phyloP scores from a whole-genome alignment of 2,797 vertebrate species.

The Rhinichthys osculus region DNA sequence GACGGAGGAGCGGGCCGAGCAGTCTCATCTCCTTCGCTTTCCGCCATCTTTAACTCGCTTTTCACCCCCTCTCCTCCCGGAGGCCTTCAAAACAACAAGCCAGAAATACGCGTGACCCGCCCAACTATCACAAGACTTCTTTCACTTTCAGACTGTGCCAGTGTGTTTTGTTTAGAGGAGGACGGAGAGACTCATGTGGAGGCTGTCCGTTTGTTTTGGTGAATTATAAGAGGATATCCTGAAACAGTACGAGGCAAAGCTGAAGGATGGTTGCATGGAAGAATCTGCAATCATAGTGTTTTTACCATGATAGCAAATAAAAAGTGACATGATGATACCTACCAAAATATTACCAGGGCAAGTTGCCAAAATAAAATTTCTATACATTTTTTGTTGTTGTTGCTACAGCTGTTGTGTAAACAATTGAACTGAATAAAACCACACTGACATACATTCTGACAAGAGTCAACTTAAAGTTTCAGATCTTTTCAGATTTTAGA shows the following conservation, averaged over 20 bases:
- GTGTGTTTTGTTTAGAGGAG: not conserved
- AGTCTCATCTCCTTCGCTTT: conserved; percentile 85
- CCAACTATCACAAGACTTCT: conserved; percentile 72
- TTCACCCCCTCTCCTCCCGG: conserved; percentile 60
- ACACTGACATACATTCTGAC: not conserved
- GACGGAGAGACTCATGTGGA: not conserved
- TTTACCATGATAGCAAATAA: not conserved
- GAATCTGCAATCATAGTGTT: not conserved
- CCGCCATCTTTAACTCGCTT: conserved; percentile 89
- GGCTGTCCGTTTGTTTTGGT: not conserved
- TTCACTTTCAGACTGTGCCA: conserved; percentile 42
- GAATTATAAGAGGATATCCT: conserved; percentile 12
- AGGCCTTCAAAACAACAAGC: conserved; percentile 75
- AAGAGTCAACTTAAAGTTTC: not conserved
- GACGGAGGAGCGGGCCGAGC: conserved; percentile 71
- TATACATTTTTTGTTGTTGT: not conserved
- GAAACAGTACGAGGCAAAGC: not conserved
- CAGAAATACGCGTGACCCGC: conserved; percentile 68
- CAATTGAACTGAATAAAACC: not conserved
- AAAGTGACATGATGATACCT: not conserved
- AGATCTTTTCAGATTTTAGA: not conserved
- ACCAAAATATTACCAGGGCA: not conserved
- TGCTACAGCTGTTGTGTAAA: not conserved
- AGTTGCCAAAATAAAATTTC: not conserved
- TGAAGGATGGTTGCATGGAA: not conserved